Evolutionary conservation across 2,888 invertebrate genomes (phyloP), one percentile per base, ranked within the genome.

Genomic region (Ichneumoninae sp.): DNA sequence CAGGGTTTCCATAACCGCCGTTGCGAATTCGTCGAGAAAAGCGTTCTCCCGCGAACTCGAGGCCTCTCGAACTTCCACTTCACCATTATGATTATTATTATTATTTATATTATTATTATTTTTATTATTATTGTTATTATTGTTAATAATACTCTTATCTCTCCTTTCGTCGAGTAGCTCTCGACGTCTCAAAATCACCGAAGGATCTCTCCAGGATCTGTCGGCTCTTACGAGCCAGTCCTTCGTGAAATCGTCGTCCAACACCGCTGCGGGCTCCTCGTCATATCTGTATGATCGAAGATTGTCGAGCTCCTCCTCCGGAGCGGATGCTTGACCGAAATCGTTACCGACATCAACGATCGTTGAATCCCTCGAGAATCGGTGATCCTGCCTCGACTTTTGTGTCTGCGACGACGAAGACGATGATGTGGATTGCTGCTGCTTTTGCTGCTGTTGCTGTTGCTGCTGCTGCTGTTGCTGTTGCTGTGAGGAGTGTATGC

Each of bases 201-300:
- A 65, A 1, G 78, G 70, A 65, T 71, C 78, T 36, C 78, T 47
- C 78, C 78, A 79, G 0, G 78, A 26, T 52, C 62, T 47, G 26
- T 65, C 78, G 1, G 62, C 47, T 8, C 36, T 62, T 4, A 52
- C 70, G n/a, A 79, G 78, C 78, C 78, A 79, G 40, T 80, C 47
- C 30, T 52, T 81, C 75, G 80, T 70, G 36, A 36, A 68, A 22
- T 70, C 75, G 40, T 81, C 52, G 75, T 70, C 75, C 75, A 87
- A 50, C 77, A 87, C 57, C 44, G 44, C 0, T 81, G 84, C 86
- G 40, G 74, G 44, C 40, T 77, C 75, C 4, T 77, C 75, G 8
- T 90, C 86, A 87, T 89, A 90, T 69, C 80, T 60, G 54, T 80
- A 80, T n/a, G 77, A 70, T 33, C 52, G 62, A 3, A 77, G 36